Base-by-base conservation (phyloP, 1,140 invertebrate species). In the Cyclina sinensis region DNA sequence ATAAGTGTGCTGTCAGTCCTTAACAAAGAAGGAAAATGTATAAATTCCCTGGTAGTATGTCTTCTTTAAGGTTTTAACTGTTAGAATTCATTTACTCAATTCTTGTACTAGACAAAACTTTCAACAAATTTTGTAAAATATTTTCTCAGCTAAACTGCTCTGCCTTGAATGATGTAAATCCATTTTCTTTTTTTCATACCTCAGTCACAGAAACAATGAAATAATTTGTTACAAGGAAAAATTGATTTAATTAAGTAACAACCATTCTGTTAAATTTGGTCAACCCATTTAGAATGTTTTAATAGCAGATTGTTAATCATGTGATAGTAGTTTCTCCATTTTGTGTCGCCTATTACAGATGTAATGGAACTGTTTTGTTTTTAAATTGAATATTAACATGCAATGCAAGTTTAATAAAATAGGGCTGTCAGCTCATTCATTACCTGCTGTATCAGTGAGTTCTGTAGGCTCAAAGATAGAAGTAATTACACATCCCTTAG, bases 401-500 rank as follows among this genome's bases (percentile, higher is more conserved):
- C 57, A 27, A 62, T 62, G 21, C 9, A 27, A 27, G 18, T 27
- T 27, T 7, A 62, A 62, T 27, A n/a, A 62, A 62, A 62, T 62
- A 27, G 24, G 24, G 9, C 57, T 3, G 27, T 62, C n/a, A 27
- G 27, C 24, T 62, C 57, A 62, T 21, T 62, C n/a, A 62, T 62
- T 62, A 62, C 57, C 57, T 62, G 57, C 7, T 21, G 24, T 62
- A 62, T 62, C 57, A 62, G 27, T 54, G 5, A 4, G 35, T 27
- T 39, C 65, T 16, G 24, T 14, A n/a, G 21, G 65, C 30, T 18
- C 12, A 54, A 48, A 78, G 43, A 46, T 48, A 1, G 2, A 0
- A 32, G 27, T 78, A 78, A 78, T 78, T 51, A 78, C 46, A 43
- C 16, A 24, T 78, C 73, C 24, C 73, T 1, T 11, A 32, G 73